phyloP scores from a whole-genome alignment of 37 sponge, comb jelly and placozoan species.

The Crambe crambe region DNA sequence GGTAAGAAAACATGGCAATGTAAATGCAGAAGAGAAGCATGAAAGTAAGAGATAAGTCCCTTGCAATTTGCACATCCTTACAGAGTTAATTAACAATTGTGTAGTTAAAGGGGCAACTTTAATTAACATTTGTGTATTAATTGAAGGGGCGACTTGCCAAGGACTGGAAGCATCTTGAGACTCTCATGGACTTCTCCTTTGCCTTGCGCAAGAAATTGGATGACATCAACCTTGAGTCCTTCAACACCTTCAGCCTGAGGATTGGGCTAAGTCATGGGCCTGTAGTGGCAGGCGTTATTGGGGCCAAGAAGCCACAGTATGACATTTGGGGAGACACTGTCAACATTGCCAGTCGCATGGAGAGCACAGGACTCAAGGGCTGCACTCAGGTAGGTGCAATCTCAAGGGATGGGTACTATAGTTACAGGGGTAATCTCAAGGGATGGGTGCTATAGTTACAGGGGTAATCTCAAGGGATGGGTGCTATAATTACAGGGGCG shows the following conservation, averaged over 20 bases:
- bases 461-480: not conserved
- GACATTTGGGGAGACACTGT: slow-evolving; percentile 98
- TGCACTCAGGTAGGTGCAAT: slow-evolving; percentile 80
- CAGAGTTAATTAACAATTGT: not conserved
- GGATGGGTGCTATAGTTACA: not conserved
- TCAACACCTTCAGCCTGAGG: slow-evolving; percentile 74
- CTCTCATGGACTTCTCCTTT: slow-evolving; percentile 73
- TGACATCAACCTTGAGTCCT: slow-evolving; percentile 68
- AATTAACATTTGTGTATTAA: not conserved
- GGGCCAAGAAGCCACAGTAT: slow-evolving; percentile 88
- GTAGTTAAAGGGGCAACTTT: not conserved
- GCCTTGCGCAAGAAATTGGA: slow-evolving; percentile 68
- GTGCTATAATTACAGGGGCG: too few relatives aligned
- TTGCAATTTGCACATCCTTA: too few relatives aligned
- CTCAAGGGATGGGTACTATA: not conserved
- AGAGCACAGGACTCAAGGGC: slow-evolving; percentile 80
- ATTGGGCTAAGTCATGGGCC: slow-evolving; percentile 88
- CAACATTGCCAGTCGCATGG: slow-evolving; percentile 91
- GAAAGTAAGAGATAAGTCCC: not conserved
- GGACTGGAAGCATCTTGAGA: slow-evolving; percentile 49
- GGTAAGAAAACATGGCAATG: not conserved
- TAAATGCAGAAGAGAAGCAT: too few relatives aligned
- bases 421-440: not conserved
- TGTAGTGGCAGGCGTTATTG: slow-evolving; percentile 92
- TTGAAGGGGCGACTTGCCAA: not conserved